A percentile compares a stretch with the other conserved stretches of the same genome.
phyloP scores from a whole-genome alignment of 2,797 vertebrate species.

The Hippoglossus hippoglossus region DNA sequence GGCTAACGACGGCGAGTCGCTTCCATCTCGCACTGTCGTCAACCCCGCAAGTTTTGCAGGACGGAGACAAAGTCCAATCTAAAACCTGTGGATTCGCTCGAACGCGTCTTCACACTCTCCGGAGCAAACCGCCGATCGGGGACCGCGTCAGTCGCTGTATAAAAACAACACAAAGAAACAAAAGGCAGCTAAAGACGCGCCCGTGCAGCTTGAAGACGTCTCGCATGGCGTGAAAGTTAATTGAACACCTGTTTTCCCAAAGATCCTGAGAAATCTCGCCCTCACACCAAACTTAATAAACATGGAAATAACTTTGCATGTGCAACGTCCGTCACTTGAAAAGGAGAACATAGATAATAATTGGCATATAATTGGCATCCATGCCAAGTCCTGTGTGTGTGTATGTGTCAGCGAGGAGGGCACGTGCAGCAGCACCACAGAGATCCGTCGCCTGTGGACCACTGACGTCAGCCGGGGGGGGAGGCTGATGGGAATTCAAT shows the following conservation, averaged over 20 bases:
- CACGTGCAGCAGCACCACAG: slow-evolving; percentile 42
- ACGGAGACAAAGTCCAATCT: slow-evolving; percentile 32
- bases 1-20: slow-evolving; percentile 17
- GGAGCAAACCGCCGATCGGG: slow-evolving; percentile 9
- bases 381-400: slow-evolving; percentile 14
- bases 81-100: slow-evolving; percentile 21
- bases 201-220: slow-evolving; percentile 21
- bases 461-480: slow-evolving; percentile 58
- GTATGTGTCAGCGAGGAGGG: slow-evolving; percentile 32
- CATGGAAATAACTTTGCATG: slow-evolving; percentile 33
- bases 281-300: slow-evolving; percentile 35
- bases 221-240: slow-evolving; percentile 40
- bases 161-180: not conserved
- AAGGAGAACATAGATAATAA: not conserved
- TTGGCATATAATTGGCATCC: slow-evolving; percentile 31
- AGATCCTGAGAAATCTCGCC: slow-evolving; percentile 23
- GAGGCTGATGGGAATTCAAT: slow-evolving; percentile 76
- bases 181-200: not conserved
- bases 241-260: slow-evolving; percentile 57
- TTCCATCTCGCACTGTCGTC: slow-evolving; percentile 41
- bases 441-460: slow-evolving; percentile 57
- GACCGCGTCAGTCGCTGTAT: slow-evolving; percentile 4
- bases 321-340: slow-evolving; percentile 21
- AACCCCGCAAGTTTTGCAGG: slow-evolving; percentile 2
- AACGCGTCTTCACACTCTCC: not conserved